A percentile compares a stretch with the other conserved stretches of the same genome.
Conservation (phyloP, 2,797 vertebrate genomes). For the Melanotaenia parkinsoni region DNA sequence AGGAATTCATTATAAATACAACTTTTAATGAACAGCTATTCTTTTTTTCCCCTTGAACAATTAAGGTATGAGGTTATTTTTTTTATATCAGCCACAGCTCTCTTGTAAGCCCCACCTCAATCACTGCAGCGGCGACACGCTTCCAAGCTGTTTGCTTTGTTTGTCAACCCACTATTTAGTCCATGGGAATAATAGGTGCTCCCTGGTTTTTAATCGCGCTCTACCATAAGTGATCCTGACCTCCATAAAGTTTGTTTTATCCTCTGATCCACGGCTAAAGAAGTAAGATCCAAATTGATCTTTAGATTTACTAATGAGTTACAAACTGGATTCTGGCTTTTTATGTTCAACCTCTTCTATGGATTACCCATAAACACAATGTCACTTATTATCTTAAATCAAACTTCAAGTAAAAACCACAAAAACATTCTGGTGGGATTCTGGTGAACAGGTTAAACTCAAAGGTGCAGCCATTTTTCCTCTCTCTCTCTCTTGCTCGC, state of each 20-base stretch:
- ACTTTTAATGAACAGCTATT: neutral
- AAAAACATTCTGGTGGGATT: neutral
- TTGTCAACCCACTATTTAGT: conserved; percentile 4
- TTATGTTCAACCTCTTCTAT: neutral
- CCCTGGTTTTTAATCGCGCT: neutral
- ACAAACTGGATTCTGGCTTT: neutral
- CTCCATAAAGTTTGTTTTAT: neutral
- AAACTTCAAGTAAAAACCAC: neutral
- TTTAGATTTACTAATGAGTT: neutral
- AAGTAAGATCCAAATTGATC: neutral
- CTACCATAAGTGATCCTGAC: neutral
- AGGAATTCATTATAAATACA: neutral
- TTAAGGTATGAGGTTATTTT: neutral
- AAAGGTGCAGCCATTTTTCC: neutral
- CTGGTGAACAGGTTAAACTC: neutral
- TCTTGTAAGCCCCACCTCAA: neutral
- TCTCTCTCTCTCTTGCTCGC: too few relatives aligned
- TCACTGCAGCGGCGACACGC: neutral
- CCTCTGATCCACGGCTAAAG: neutral
- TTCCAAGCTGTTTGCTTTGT: neutral
- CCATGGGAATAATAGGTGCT: neutral
- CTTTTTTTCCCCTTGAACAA: neutral
- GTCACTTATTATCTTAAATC: neutral
- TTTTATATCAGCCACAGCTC: neutral
- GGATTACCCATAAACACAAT: neutral